phyloP scores from a whole-genome alignment of 1,140 invertebrate genomes.

The Magallana angulata region DNA sequence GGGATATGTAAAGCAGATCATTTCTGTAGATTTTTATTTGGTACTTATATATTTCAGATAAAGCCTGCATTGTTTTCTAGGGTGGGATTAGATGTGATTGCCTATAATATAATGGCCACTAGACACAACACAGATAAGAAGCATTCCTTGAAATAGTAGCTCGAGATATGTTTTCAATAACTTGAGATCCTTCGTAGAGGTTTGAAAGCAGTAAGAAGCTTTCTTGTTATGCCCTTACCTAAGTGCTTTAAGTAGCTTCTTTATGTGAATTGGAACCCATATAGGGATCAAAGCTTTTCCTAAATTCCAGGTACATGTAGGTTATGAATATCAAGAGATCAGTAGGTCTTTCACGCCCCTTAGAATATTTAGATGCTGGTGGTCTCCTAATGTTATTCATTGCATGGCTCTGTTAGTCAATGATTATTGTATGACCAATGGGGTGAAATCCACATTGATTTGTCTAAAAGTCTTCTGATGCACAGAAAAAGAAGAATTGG shows the following conservation, averaged over 20 bases:
- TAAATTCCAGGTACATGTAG: background rate
- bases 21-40: background rate
- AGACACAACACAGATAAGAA: background rate
- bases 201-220: background rate
- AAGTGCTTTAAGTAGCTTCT: background rate
- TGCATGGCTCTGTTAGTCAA: too few relatives aligned
- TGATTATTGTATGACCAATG: too few relatives aligned
- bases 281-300: background rate
- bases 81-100: background rate
- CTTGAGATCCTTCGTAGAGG: background rate
- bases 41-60: background rate
- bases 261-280: background rate
- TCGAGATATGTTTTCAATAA: background rate
- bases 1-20: slow-evolving; percentile 3
- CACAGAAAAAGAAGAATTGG: too few relatives aligned
- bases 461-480: too few relatives aligned
- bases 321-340: background rate
- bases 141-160: background rate
- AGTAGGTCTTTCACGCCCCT: background rate
- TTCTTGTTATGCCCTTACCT: background rate
- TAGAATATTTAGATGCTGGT: slow-evolving; percentile 10
- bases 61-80: background rate
- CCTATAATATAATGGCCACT: background rate
- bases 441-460: too few relatives aligned
- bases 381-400: background rate